These are phyloP conservation scores for Arremon aurantiirostris DNA, from an alignment of 2,797 vertebrate genomes.

Conservation along the genomic window DNA sequence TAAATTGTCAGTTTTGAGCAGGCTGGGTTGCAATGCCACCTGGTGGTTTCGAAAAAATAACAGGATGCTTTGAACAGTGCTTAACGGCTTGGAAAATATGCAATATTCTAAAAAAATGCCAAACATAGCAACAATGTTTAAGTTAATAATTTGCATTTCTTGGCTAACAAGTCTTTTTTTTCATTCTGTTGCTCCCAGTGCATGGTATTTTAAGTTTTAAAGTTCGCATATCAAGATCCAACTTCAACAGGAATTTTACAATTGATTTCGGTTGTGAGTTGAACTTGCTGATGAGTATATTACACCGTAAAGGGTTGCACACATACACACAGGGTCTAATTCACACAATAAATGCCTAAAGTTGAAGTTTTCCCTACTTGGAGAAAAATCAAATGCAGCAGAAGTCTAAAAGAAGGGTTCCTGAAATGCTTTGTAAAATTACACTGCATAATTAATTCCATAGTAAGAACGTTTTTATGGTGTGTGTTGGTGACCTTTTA, in stretches of 20 bases:
- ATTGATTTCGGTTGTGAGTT: constrained; percentile 13
- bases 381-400: constrained; percentile 61
- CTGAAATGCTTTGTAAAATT: constrained; percentile 80
- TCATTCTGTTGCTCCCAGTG: not conserved
- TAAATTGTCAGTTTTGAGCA: constrained; percentile 28
- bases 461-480: constrained; percentile 84
- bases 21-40: constrained; percentile 79
- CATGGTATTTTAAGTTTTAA: not conserved
- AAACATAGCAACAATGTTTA: not conserved
- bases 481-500: constrained; percentile 86
- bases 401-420: constrained; percentile 60
- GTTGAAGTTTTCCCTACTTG: constrained; percentile 35
- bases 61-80: not conserved
- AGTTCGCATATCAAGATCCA: not conserved
- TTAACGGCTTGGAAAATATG: not conserved
- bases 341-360: constrained; percentile 16
- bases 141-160: not conserved
- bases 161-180: not conserved
- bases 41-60: constrained; percentile 69
- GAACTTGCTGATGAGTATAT: constrained; percentile 27
- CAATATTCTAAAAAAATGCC: constrained; percentile 34
- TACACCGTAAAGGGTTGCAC: not conserved
- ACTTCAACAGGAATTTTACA: constrained; percentile 11
- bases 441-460: constrained; percentile 86
- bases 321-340: not conserved